Percentiles rank a stretch among this genome's conserved stretches.
These are phyloP conservation scores for Cydia pomonella DNA, from an alignment of 1,140 invertebrate genomes.

Conservation along the genomic window DNA sequence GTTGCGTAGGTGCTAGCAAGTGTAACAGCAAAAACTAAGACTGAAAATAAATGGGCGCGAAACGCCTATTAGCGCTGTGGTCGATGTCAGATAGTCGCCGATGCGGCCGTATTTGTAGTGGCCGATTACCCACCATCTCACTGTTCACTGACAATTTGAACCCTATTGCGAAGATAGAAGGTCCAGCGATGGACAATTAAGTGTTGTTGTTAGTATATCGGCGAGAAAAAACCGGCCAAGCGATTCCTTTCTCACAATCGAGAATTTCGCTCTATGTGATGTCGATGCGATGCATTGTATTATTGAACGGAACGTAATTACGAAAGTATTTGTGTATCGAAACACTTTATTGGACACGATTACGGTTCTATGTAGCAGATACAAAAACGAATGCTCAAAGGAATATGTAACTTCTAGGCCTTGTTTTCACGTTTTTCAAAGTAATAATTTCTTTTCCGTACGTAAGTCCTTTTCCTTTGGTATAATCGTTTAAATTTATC, in stretches of 20 bases:
- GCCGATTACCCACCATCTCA: constrained; percentile 51
- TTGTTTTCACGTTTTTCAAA: no score
- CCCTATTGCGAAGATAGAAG: no score
- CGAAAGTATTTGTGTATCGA: neutral
- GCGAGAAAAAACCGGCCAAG: constrained; percentile 34
- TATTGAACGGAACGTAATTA: neutral
- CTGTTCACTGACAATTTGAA: no score
- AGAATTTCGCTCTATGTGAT: constrained; percentile 9
- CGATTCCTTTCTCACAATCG: constrained; percentile 26
- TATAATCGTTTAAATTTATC: no score
- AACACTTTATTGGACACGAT: neutral
- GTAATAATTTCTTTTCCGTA: no score
- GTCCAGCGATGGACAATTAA: no score
- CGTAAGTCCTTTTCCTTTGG: no score
- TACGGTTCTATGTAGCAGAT: neutral
- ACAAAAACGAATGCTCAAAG: no score
- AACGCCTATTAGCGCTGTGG: constrained; percentile 59
- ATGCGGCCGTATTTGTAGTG: constrained; percentile 60
- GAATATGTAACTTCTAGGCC: no score
- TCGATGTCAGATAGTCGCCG: constrained; percentile 46
- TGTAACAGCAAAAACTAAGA: constrained; percentile 67
- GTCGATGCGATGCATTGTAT: neutral
- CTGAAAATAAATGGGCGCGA: constrained; percentile 62
- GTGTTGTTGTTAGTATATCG: constrained; percentile 8
- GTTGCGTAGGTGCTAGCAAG: constrained; percentile 61